phyloP scores from a whole-genome alignment of 2,113 vertebrate species.

The Theristicus caerulescens region DNA sequence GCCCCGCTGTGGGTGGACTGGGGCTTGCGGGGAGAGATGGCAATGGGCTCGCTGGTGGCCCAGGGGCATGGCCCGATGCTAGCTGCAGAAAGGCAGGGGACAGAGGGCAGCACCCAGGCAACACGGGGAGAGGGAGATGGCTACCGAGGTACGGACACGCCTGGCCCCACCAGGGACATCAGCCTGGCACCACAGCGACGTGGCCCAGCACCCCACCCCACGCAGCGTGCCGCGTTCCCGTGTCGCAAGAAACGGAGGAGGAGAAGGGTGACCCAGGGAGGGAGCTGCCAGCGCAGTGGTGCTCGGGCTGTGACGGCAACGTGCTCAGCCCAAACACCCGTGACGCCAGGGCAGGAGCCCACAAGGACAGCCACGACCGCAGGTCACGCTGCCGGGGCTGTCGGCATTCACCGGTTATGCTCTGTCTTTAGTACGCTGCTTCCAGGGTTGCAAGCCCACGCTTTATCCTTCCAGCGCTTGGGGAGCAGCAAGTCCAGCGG shows the following conservation, averaged over 20 bases:
- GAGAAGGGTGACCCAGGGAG: not conserved
- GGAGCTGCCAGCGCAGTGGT: not conserved
- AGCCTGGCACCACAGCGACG: not conserved
- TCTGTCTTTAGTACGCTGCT: not conserved
- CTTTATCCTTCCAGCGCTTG: not conserved
- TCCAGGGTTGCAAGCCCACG: not conserved
- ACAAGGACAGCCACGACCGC: not conserved
- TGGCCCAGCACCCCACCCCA: no score
- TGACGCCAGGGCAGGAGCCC: not conserved
- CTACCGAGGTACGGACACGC: no score
- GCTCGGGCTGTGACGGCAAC: not conserved
- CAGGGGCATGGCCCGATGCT: not conserved
- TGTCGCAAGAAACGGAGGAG: not conserved
- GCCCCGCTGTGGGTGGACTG: not conserved
- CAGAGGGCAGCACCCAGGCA: not conserved
- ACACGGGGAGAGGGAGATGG: not conserved
- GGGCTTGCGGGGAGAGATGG: not conserved
- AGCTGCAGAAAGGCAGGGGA: not conserved
- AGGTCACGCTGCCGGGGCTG: not conserved
- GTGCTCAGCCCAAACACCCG: not conserved
- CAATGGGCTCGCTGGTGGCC: not conserved
- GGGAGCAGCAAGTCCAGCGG: not conserved
- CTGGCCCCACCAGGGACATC: not conserved
- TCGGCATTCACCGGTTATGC: not conserved
- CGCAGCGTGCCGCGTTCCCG: not conserved